phyloP scores from a whole-genome alignment of 2,888 invertebrate species.

The Panopea generosa region DNA sequence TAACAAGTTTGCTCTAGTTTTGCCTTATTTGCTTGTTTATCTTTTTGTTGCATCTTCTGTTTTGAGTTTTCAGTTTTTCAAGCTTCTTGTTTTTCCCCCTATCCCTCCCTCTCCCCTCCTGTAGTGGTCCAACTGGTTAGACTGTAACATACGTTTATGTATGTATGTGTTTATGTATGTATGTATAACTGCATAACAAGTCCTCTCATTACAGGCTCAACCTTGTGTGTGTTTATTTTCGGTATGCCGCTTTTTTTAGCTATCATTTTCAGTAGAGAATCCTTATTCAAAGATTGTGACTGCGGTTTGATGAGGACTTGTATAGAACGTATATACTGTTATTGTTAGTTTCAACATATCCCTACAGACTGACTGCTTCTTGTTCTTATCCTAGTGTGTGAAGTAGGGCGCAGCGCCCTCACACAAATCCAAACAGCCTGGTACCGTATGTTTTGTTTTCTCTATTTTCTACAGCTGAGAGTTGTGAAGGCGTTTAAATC shows the following conservation, averaged over 20 bases:
- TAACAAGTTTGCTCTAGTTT: conserved; percentile 9
- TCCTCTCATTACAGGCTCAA: not conserved
- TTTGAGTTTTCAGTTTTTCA: not conserved
- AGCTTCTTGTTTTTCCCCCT: no score
- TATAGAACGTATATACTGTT: not conserved
- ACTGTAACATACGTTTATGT: no score
- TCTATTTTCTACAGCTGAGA: conserved; percentile 95
- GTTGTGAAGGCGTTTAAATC: conserved; percentile 99
- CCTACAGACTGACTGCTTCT: no score
- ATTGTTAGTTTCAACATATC: not conserved
- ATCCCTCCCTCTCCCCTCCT: conserved; percentile 2
- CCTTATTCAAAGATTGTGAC: conserved; percentile 58
- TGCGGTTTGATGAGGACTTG: conserved; percentile 45
- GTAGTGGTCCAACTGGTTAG: not conserved
- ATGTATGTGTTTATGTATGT: no score
- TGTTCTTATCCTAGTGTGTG: no score
- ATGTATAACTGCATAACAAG: no score
- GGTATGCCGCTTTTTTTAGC: conserved; percentile 21
- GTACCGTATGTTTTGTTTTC: conserved; percentile 53
- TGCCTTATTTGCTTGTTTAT: conserved; percentile 7
- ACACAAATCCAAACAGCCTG: conserved; percentile 16
- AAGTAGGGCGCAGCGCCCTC: no score
- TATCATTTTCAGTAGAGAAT: conserved; percentile 4
- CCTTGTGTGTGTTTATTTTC: conserved; percentile 9
- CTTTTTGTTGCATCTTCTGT: conserved; percentile 5